phyloP scores from a whole-genome alignment of 2,888 invertebrate genomes.

The Oxystoma pomonae region DNA sequence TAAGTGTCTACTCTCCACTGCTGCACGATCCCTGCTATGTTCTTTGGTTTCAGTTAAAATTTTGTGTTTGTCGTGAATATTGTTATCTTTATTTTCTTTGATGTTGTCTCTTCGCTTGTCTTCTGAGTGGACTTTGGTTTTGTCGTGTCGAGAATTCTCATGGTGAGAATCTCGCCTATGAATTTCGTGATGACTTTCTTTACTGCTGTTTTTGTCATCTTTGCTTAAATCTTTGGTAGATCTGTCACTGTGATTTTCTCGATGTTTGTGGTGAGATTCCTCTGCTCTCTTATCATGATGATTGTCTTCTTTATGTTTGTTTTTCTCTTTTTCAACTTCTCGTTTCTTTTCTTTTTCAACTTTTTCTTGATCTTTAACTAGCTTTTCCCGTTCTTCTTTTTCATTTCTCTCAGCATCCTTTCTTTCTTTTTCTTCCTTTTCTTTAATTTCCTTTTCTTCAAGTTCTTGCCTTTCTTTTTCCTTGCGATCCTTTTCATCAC shows the following conservation, averaged over 20 bases:
- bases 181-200: conserved; percentile 34
- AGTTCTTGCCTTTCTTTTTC: conserved; percentile 41
- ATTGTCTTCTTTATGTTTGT: conserved; percentile 44
- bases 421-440: conserved; percentile 25
- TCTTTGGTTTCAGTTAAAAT: conserved; percentile 27
- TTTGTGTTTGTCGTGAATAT: conserved; percentile 52
- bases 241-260: conserved; percentile 34
- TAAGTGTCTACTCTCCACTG: conserved; percentile 47
- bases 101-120: conserved; percentile 47
- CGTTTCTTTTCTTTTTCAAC: conserved; percentile 40
- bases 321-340: conserved; percentile 30
- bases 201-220: conserved; percentile 40
- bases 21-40: conserved; percentile 32
- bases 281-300: conserved; percentile 48
- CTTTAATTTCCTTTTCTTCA: conserved; percentile 39
- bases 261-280: conserved; percentile 48
- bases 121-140: conserved; percentile 42
- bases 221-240: conserved; percentile 48
- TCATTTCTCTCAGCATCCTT: conserved; percentile 18
- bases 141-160: conserved; percentile 30
- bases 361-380: conserved; percentile 31
- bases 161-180: conserved; percentile 24
- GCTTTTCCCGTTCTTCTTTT: conserved; percentile 39
- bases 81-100: conserved; percentile 51
- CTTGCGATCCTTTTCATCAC: conserved; percentile 30